Evolutionary conservation across 2,797 vertebrate genomes (phyloP).

Genomic region (Catamblyrhynchus diadema): DNA sequence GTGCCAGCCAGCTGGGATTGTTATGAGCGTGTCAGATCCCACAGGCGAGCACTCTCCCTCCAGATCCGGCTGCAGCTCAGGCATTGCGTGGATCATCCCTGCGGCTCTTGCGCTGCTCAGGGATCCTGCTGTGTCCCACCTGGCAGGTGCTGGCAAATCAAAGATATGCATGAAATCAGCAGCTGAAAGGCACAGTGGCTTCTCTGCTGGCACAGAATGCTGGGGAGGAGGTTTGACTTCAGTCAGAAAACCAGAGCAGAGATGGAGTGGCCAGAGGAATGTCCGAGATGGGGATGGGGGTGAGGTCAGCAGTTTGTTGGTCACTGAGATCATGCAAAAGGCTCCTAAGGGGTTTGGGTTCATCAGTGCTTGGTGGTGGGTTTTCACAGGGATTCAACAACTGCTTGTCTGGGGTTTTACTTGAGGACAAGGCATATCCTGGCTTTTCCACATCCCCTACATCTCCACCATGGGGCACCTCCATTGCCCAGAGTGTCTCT

Average conservation of each 20-base stretch:
- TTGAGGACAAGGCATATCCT: not conserved
- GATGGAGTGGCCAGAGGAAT: not conserved
- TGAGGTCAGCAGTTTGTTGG: not conserved
- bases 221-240: not conserved
- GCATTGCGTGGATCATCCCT: not conserved
- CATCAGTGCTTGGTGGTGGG: rapidly evolving
- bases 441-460: not conserved
- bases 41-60: not conserved
- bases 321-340: not conserved
- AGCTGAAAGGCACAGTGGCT: not conserved
- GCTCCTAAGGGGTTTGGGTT: not conserved
- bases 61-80: not conserved
- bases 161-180: rapidly evolving
- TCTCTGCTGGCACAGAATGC: not conserved
- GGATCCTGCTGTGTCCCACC: not conserved
- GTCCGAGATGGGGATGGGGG: rapidly evolving
- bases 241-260: not conserved
- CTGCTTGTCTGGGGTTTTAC: not conserved
- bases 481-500: not conserved
- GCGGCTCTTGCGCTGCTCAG: not conserved
- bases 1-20: slow-evolving; percentile 52
- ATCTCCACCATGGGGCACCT: rapidly evolving
- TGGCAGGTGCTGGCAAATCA: not conserved
- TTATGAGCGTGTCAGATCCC: slow-evolving; percentile 38
- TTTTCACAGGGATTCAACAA: not conserved